Conservation (phyloP, 2,888 invertebrate genomes). For the Nemotelus pantherinus region DNA sequence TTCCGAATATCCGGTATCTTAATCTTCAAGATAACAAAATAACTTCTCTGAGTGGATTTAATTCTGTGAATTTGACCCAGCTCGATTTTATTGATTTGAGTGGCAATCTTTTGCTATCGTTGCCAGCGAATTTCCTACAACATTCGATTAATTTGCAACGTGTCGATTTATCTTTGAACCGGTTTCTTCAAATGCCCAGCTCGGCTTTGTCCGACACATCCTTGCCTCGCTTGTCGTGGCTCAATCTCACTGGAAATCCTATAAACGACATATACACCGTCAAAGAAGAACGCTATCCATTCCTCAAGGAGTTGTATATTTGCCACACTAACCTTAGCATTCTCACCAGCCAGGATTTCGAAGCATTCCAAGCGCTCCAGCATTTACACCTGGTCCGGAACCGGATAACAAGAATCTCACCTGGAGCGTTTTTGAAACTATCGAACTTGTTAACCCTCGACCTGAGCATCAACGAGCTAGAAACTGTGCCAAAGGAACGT, state of each 20-base stretch:
- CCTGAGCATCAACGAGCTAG: conserved; percentile 83
- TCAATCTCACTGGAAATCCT: conserved; percentile 87
- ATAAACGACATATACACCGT: conserved; percentile 77
- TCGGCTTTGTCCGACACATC: conserved; percentile 79
- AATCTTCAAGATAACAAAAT: conserved; percentile 80
- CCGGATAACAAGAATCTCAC: conserved; percentile 80
- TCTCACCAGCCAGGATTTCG: conserved; percentile 85
- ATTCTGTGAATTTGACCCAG: conserved; percentile 78
- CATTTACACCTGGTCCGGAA: conserved; percentile 79
- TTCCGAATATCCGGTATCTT: conserved; percentile 78
- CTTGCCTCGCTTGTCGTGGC: conserved; percentile 75
- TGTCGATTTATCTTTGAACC: conserved; percentile 81
- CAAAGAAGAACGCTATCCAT: conserved; percentile 76
- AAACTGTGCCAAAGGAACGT: conserved; percentile 84
- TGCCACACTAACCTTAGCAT: conserved; percentile 83
- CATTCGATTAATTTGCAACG: conserved; percentile 76
- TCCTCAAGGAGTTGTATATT: conserved; percentile 84
- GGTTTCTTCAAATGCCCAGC: conserved; percentile 80
- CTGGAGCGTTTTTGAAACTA: conserved; percentile 83
- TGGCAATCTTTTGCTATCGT: conserved; percentile 76
- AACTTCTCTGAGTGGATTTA: conserved; percentile 79
- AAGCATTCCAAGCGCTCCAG: conserved; percentile 81
- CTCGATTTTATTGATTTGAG: conserved; percentile 79
- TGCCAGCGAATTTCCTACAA: conserved; percentile 84
- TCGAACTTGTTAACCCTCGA: conserved; percentile 81